These are phyloP conservation scores for Lepidocolaptes lacrymiger DNA, from an alignment of 2,797 vertebrate species.

Conservation along the genomic window DNA sequence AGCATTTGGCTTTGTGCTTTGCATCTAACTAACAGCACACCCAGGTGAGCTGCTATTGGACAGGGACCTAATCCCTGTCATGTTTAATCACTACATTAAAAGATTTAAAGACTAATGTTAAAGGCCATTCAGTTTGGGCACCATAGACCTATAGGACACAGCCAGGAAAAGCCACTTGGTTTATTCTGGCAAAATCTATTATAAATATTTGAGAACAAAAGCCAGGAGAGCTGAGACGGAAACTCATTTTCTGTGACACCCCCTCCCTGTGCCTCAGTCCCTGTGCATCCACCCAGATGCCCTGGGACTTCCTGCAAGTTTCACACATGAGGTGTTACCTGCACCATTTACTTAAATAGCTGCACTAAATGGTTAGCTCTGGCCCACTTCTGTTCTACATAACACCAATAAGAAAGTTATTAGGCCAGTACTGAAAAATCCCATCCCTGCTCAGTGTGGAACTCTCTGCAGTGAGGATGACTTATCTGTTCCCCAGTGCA, in stretches of 20 bases:
- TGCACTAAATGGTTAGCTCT: background rate
- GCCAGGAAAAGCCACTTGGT: background rate
- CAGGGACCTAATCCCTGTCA: constrained; percentile 57
- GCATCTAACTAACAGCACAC: background rate
- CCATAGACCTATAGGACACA: background rate
- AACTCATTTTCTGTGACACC: background rate
- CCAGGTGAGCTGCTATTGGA: constrained; percentile 54
- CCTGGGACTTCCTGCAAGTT: background rate
- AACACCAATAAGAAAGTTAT: background rate
- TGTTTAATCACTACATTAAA: constrained; percentile 52
- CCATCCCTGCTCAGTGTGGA: accelerated
- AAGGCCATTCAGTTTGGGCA: constrained; percentile 22
- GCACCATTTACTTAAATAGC: background rate
- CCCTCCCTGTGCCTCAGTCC: background rate
- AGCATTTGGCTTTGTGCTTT: constrained; percentile 54
- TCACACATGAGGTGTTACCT: background rate
- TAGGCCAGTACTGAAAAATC: background rate
- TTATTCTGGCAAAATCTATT: background rate
- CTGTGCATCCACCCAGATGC: background rate
- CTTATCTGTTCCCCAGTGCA: background rate
- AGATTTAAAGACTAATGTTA: constrained; percentile 43
- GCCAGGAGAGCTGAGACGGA: background rate
- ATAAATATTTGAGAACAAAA: background rate
- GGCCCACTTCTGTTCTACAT: background rate
- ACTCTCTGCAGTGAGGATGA: background rate